These are phyloP conservation scores for Mylabris sibirica DNA, from an alignment of 2,888 invertebrate species.

Conservation along the genomic window DNA sequence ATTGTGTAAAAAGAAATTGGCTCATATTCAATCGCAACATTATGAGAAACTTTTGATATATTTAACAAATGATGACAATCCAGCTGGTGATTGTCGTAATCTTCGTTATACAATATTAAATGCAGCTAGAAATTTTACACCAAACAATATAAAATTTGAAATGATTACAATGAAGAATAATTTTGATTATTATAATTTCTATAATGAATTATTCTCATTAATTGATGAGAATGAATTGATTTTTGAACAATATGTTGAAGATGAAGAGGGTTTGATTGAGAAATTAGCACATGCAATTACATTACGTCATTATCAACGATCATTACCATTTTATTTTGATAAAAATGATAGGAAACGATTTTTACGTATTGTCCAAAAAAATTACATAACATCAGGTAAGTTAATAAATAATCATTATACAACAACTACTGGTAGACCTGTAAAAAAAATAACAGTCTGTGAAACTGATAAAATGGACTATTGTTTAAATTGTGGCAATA, in stretches of 20 bases:
- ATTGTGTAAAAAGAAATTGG: conserved; percentile 48
- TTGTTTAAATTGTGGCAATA: not conserved
- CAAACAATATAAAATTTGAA: conserved; percentile 45
- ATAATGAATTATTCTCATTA: conserved; percentile 49
- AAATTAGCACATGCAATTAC: conserved; percentile 42
- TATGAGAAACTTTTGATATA: conserved; percentile 47
- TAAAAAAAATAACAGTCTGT: conserved; percentile 30
- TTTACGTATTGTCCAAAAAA: conserved; percentile 40
- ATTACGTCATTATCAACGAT: conserved; percentile 35
- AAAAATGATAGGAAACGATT: conserved; percentile 38
- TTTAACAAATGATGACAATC: conserved; percentile 52
- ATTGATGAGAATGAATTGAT: conserved; percentile 18
- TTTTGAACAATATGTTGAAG: conserved; percentile 43
- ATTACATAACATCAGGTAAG: conserved; percentile 33
- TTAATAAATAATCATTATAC: conserved; percentile 39
- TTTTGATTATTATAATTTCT: conserved; percentile 50
- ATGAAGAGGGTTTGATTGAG: conserved; percentile 45
- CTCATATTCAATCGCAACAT: conserved; percentile 42
- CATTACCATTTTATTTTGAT: conserved; percentile 47
- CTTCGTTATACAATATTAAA: conserved; percentile 49
- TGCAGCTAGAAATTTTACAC: conserved; percentile 49
- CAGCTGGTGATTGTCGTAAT: conserved; percentile 42
- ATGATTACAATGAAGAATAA: conserved; percentile 42
- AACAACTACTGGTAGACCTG: conserved; percentile 39
- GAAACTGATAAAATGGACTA: conserved; percentile 4